A percentile compares a stretch with the other conserved stretches of the same genome.
Evolutionary conservation across 2,888 invertebrate genomes (phyloP).

Genomic region (Hypselothyrea guttata): DNA sequence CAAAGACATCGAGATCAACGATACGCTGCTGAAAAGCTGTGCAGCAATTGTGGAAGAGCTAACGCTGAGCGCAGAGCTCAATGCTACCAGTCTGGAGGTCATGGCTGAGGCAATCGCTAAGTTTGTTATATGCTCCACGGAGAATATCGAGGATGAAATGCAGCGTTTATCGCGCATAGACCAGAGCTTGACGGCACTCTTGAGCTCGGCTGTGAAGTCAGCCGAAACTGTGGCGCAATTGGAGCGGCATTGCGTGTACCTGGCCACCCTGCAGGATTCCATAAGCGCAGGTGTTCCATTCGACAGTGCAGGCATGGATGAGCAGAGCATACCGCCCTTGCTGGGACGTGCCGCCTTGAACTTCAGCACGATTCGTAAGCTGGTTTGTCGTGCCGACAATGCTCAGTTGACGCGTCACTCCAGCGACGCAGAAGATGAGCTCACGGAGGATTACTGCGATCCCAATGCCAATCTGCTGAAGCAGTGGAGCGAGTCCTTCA

Average conservation of each 20-base stretch:
- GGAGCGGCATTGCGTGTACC: slow-evolving; percentile 61
- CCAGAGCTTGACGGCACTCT: slow-evolving; percentile 48
- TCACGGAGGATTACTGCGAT: slow-evolving; percentile 79
- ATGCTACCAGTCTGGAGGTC: slow-evolving; percentile 49
- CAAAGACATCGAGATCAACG: slow-evolving; percentile 74
- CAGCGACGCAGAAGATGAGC: slow-evolving; percentile 69
- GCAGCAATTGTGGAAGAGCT: slow-evolving; percentile 62
- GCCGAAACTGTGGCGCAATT: slow-evolving; percentile 36
- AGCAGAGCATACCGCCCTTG: slow-evolving; percentile 40
- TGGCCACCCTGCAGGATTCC: slow-evolving; percentile 65
- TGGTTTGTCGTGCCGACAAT: slow-evolving; percentile 67
- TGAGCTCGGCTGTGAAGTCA: slow-evolving; percentile 42
- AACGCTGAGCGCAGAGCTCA: slow-evolving; percentile 32
- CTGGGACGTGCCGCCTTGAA: slow-evolving; percentile 71
- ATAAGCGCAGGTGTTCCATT: slow-evolving; percentile 53
- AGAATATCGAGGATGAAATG: slow-evolving; percentile 65
- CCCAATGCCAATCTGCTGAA: slow-evolving; percentile 75
- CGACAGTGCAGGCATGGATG: slow-evolving; percentile 36
- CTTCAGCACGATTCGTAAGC: slow-evolving; percentile 69
- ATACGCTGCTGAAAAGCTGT: slow-evolving; percentile 65
- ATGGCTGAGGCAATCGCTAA: slow-evolving; percentile 76
- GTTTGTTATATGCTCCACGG: slow-evolving; percentile 79
- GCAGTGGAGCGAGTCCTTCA: slow-evolving; percentile 75
- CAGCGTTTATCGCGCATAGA: slow-evolving; percentile 67
- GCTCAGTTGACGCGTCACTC: slow-evolving; percentile 11